Evolutionary conservation across 2,113 vertebrate genomes (phyloP).

Genomic region (Arothron firmamentum): DNA sequence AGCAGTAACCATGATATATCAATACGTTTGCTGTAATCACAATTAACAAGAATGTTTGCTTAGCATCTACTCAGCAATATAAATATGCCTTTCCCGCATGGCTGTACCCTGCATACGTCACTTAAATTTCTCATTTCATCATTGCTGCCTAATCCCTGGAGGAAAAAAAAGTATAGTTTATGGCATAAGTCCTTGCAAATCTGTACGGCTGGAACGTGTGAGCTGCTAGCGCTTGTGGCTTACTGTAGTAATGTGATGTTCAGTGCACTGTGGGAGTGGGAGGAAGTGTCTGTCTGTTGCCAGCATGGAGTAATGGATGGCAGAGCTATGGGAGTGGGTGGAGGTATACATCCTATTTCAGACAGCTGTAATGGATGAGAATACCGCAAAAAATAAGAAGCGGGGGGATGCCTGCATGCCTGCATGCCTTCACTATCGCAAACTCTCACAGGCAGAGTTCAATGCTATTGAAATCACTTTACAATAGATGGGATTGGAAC

Average conservation of each 20-base stretch:
- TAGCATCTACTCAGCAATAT: background rate
- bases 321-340: slow-evolving; percentile 66
- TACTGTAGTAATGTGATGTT: slow-evolving; percentile 64
- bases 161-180: slow-evolving; percentile 33
- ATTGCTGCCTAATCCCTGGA: slow-evolving; percentile 29
- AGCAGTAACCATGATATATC: slow-evolving; percentile 47
- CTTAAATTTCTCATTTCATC: slow-evolving; percentile 45
- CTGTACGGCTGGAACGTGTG: slow-evolving; percentile 34
- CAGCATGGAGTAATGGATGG: slow-evolving; percentile 70
- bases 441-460: slow-evolving; percentile 46
- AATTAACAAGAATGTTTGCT: slow-evolving; percentile 45
- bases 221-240: slow-evolving; percentile 38
- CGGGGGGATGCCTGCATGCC: slow-evolving; percentile 58
- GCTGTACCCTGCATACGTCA: slow-evolving; percentile 23
- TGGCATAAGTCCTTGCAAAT: slow-evolving; percentile 40
- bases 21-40: slow-evolving; percentile 45
- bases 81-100: background rate
- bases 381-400: slow-evolving; percentile 57
- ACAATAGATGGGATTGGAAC: slow-evolving; percentile 50
- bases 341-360: slow-evolving; percentile 66
- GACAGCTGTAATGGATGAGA: slow-evolving; percentile 74
- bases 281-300: slow-evolving; percentile 66
- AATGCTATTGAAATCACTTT: slow-evolving; percentile 46
- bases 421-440: slow-evolving; percentile 47
- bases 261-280: slow-evolving; percentile 61